Percentiles rank a stretch among this genome's conserved stretches.
These are phyloP conservation scores for Albula goreensis DNA, from an alignment of 2,113 vertebrate species.

Conservation along the genomic window DNA sequence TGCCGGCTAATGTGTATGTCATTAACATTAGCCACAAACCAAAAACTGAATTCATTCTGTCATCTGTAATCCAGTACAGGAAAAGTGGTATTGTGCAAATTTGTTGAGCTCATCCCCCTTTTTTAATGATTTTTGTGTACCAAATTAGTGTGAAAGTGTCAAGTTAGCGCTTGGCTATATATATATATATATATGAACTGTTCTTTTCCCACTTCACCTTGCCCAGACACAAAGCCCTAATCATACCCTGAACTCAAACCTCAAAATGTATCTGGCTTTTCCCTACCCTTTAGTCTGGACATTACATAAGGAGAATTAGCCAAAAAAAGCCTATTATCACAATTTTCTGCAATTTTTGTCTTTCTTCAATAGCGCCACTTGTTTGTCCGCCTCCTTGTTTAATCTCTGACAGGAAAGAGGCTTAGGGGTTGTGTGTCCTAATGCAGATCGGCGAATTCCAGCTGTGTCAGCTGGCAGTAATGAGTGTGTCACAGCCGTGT, in stretches of 20 bases:
- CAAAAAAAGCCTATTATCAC: constrained; percentile 30
- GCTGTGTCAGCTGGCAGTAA: background rate
- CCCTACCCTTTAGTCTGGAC: constrained; percentile 25
- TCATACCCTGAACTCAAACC: background rate
- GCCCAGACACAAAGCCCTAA: background rate
- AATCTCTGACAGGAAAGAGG: constrained; percentile 37
- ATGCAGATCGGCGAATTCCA: constrained; percentile 34
- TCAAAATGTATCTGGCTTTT: background rate
- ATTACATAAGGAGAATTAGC: constrained; percentile 1
- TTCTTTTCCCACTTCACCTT: background rate
- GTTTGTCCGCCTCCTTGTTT: constrained; percentile 35
- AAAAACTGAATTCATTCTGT: too few relatives aligned
- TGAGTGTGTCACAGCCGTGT: background rate
- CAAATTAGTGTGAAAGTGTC: too few relatives aligned
- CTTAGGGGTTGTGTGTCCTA: constrained; percentile 32
- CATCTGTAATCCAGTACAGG: too few relatives aligned
- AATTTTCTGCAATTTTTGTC: constrained; percentile 25
- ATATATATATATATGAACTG: background rate
- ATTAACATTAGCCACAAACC: too few relatives aligned
- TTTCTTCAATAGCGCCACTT: constrained; percentile 40
- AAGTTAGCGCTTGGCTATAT: too few relatives aligned
- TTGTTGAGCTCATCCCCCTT: too few relatives aligned
- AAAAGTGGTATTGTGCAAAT: too few relatives aligned
- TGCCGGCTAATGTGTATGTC: too few relatives aligned
- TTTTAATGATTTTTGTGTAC: too few relatives aligned